These are phyloP conservation scores for Rhinatrema bivittatum DNA, from an alignment of 2,797 vertebrate species.

Conservation along the genomic window DNA sequence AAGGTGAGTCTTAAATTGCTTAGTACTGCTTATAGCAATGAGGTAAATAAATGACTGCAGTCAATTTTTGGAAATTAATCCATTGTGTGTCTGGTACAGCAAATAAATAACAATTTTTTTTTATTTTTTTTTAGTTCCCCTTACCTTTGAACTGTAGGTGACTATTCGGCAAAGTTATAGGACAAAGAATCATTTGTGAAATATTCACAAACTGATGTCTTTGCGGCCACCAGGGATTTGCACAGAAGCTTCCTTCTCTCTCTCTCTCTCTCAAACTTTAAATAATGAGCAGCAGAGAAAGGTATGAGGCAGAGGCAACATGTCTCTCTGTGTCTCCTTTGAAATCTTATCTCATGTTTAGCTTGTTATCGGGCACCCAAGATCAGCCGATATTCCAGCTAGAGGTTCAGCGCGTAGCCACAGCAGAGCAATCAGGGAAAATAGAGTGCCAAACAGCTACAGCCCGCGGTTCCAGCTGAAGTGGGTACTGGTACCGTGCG, in stretches of 20 bases:
- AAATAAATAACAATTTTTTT: slow-evolving; percentile 21
- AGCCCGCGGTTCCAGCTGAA: too few relatives aligned
- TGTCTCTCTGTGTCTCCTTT: slow-evolving; percentile 44
- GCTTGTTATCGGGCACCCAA: slow-evolving; percentile 39
- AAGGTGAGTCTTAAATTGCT: too few relatives aligned
- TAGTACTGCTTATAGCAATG: too few relatives aligned
- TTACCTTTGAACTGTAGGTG: slow-evolving; percentile 39
- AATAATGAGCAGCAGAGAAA: slow-evolving; percentile 51
- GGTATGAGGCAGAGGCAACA: slow-evolving; percentile 30
- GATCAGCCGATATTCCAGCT: slow-evolving; percentile 33
- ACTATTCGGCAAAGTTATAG: slow-evolving; percentile 28
- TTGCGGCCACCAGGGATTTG: slow-evolving; percentile 37
- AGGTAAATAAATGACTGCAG: slow-evolving; percentile 6
- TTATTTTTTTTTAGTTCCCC: too few relatives aligned
- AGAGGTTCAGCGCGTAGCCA: slow-evolving; percentile 23
- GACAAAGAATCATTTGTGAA: slow-evolving; percentile 42
- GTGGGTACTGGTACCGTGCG: too few relatives aligned
- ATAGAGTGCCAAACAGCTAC: neutral
- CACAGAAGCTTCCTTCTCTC: slow-evolving; percentile 44
- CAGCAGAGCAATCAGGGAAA: slow-evolving; percentile 15
- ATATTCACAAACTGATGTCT: slow-evolving; percentile 46
- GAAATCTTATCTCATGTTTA: slow-evolving; percentile 42
- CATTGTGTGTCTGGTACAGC: neutral
- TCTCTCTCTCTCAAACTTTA: too few relatives aligned
- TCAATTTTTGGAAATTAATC: slow-evolving; percentile 5